Conservation (phyloP, 2,888 invertebrate genomes). For the Ormyrus labotus region DNA sequence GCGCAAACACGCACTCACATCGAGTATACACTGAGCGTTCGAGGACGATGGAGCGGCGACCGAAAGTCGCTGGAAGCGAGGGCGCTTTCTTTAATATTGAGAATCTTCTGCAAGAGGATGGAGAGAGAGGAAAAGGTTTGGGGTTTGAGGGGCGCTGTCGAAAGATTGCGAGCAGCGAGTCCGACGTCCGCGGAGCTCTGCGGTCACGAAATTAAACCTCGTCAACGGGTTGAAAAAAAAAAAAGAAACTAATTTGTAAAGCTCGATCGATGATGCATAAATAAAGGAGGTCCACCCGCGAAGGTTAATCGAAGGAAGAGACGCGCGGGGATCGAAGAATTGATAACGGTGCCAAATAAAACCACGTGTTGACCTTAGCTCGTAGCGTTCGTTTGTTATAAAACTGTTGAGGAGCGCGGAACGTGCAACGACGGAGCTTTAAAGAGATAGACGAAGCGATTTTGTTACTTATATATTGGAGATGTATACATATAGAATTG, state of each 20-base stretch:
- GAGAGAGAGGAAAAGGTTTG: no score
- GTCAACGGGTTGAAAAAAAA: no score
- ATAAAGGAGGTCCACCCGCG: no score
- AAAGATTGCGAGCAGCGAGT: no score
- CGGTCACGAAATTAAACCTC: no score
- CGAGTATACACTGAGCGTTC: not conserved
- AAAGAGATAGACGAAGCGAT: not conserved
- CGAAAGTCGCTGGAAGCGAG: slow-evolving; percentile 31
- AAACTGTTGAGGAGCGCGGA: not conserved
- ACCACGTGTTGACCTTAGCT: slow-evolving; percentile 51
- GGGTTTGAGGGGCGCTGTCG: no score
- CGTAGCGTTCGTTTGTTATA: slow-evolving; percentile 40
- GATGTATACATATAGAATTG: not conserved
- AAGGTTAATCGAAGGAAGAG: not conserved
- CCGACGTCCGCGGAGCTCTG: no score
- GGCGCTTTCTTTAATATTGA: not conserved
- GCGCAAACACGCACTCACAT: not conserved
- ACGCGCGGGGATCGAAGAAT: not conserved
- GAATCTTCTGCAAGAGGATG: no score
- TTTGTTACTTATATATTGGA: slow-evolving; percentile 27
- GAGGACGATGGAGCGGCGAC: slow-evolving; percentile 5
- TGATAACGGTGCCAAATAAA: slow-evolving; percentile 48
- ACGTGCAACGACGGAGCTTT: not conserved
- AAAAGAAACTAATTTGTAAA: no score
- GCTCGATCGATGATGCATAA: no score